Evolutionary conservation across 2,797 vertebrate genomes (phyloP).

Genomic region (Hemibagrus guttatus): DNA sequence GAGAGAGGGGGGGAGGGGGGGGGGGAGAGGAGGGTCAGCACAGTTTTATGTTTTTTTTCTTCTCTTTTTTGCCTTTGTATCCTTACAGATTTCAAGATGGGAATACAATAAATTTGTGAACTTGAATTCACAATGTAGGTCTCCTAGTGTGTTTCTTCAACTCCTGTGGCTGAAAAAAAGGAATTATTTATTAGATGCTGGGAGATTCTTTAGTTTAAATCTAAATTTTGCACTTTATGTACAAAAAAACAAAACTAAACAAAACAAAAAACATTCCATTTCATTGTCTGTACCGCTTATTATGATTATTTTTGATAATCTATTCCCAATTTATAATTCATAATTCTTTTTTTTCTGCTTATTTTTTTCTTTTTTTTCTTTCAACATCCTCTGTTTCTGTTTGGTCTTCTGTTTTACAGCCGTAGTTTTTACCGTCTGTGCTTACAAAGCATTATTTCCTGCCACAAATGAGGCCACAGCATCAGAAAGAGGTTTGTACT

Average conservation of each 20-base stretch:
- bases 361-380: no score
- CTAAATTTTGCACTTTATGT: background rate
- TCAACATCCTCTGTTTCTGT: background rate
- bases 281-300: no score
- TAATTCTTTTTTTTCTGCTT: background rate
- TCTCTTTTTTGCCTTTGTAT: constrained; percentile 23
- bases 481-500: constrained; percentile 58
- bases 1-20: constrained; percentile 12
- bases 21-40: constrained; percentile 5
- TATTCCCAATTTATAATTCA: constrained; percentile 11
- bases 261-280: no score
- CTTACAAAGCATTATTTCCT: constrained; percentile 45
- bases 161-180: background rate
- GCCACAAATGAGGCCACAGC: constrained; percentile 52
- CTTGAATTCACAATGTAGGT: constrained; percentile 38
- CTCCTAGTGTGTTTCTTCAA: constrained; percentile 12
- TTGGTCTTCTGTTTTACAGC: background rate
- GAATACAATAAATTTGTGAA: constrained; percentile 46
- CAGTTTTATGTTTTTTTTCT: constrained; percentile 18
- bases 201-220: background rate
- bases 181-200: background rate
- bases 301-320: background rate
- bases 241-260: background rate
- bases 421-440: background rate
- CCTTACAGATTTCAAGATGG: background rate